A percentile compares a stretch with the other conserved stretches of the same genome.
phyloP scores from a whole-genome alignment of 2,797 vertebrate genomes.

The Scarus forsteni region DNA sequence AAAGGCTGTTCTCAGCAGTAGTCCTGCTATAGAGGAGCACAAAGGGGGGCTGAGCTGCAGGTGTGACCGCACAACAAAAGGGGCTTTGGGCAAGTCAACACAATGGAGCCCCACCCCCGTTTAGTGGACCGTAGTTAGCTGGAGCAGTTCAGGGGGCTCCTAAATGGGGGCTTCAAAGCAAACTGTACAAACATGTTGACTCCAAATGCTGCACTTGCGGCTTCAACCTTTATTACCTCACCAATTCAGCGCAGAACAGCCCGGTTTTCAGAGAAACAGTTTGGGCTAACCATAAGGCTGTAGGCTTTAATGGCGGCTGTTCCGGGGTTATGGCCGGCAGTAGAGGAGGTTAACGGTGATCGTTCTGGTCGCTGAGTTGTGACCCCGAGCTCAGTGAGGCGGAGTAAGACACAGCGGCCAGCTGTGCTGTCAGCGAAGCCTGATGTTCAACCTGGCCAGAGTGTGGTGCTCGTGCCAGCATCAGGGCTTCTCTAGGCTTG shows the following conservation, averaged over 20 bases:
- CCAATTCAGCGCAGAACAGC: conserved; percentile 18
- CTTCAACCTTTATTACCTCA: conserved; percentile 45
- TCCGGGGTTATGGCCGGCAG: conserved; percentile 67
- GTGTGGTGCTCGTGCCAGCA: conserved; percentile 77
- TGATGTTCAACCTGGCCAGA: conserved; percentile 40
- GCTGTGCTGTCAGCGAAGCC: conserved; percentile 87
- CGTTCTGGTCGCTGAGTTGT: conserved; percentile 75
- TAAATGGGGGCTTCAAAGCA: conserved; percentile 44
- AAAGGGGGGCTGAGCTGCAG: conserved; percentile 77
- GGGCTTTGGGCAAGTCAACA: conserved; percentile 74
- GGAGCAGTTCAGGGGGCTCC: conserved; percentile 81
- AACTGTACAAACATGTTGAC: conserved; percentile 45
- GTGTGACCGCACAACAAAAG: conserved; percentile 80
- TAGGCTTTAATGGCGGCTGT: conserved; percentile 60
- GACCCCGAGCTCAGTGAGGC: conserved; percentile 87
- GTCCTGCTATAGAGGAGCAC: conserved; percentile 70
- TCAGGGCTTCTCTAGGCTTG: conserved; percentile 28
- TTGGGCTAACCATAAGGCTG: conserved; percentile 42
- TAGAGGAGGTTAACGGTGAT: conserved; percentile 72
- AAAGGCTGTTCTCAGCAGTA: conserved; percentile 74
- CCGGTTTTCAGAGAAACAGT: conserved; percentile 36
- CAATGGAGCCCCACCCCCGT: conserved; percentile 82
- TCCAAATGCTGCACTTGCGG: conserved; percentile 33
- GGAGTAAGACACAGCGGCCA: conserved; percentile 87
- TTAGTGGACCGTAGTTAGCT: conserved; percentile 59